Base-by-base conservation (phyloP, 1,140 invertebrate species). In the Nephotettix cincticeps region DNA sequence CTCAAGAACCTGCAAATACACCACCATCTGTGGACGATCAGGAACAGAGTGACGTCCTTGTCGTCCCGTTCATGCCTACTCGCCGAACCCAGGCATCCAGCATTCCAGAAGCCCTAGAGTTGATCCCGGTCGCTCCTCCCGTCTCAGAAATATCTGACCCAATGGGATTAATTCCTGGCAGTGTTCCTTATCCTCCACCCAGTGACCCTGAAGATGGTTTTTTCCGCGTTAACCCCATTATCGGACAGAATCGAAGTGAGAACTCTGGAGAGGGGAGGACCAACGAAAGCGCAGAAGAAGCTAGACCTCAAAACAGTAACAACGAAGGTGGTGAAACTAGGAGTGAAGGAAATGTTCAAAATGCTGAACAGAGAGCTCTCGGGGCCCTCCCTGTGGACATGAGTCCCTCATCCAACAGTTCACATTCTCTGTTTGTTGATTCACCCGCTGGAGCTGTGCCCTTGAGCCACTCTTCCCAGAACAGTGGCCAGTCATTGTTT, bases 121-220 rank as follows among this genome's bases (percentile, higher is more conserved):
- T 64, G 1, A 64, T 64, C 28, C 61, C 61, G 1, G 61, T 64
- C 1, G 4, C 25, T 28, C n/a, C 27, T n/a, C 21, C 56, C 14
- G 21, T 27, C 9, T 28, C 56, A 14, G 66, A 68, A 29, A 11
- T 68, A 17, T 61, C 56, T 21, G 68, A 70, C 40, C 68, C 68
- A 11, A 19, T 70, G 19, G 69, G 69, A 13, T 64, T 70, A 25
- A 70, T 70, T 45, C 69, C 69, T 0, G 69, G 69, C 2, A 63
- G 56, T 61, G 69, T 70, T 28, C 69, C 69, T 2, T 70, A 58
- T 23, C 58, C 54, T 19, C 56, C 69, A 28, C 69, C 36, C 11
- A 27, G 14, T 64, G 68, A 69, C 21, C 68, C 54, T 23, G 69
- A 70, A 19, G 69, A 70, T 63, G 69, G 69, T 40, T 70, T 70